Evolutionary conservation across 2,888 invertebrate genomes (phyloP).

Genomic region (Melanostoma scalare): DNA sequence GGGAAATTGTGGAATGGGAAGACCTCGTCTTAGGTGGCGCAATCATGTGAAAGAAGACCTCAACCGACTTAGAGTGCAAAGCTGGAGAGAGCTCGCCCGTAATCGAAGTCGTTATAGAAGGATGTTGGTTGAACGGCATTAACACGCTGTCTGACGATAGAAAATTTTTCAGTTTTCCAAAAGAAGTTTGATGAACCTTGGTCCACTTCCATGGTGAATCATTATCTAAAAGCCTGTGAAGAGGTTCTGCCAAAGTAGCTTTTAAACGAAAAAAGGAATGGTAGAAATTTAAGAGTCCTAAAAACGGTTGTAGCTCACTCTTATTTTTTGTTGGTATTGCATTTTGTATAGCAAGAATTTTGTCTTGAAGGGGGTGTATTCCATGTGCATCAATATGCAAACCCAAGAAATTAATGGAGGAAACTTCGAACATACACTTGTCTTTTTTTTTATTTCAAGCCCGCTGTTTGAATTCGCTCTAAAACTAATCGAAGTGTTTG

Average conservation of each 20-base stretch:
- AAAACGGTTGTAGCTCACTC: slow-evolving; percentile 55
- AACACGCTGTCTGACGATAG: too few relatives aligned
- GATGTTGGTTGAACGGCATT: too few relatives aligned
- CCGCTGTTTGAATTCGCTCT: slow-evolving; percentile 21
- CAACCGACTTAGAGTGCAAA: too few relatives aligned
- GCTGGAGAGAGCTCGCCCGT: too few relatives aligned
- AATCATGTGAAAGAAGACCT: too few relatives aligned
- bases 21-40: too few relatives aligned
- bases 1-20: too few relatives aligned
- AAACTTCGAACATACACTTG: slow-evolving; percentile 54
- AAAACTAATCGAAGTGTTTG: slow-evolving; percentile 37
- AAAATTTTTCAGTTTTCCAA: too few relatives aligned
- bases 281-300: slow-evolving; percentile 36
- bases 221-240: slow-evolving; percentile 63
- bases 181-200: too few relatives aligned
- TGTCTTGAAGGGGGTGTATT: slow-evolving; percentile 58
- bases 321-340: slow-evolving; percentile 12
- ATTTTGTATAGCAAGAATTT: slow-evolving; percentile 10
- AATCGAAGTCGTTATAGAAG: too few relatives aligned
- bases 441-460: slow-evolving; percentile 50
- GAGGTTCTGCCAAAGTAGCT: slow-evolving; percentile 39
- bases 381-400: slow-evolving; percentile 58
- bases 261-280: slow-evolving; percentile 24
- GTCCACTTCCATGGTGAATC: slow-evolving; percentile 58
- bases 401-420: slow-evolving; percentile 51